These are phyloP conservation scores for Labeo rohita DNA, from an alignment of 2,113 vertebrate species.

Conservation along the genomic window DNA sequence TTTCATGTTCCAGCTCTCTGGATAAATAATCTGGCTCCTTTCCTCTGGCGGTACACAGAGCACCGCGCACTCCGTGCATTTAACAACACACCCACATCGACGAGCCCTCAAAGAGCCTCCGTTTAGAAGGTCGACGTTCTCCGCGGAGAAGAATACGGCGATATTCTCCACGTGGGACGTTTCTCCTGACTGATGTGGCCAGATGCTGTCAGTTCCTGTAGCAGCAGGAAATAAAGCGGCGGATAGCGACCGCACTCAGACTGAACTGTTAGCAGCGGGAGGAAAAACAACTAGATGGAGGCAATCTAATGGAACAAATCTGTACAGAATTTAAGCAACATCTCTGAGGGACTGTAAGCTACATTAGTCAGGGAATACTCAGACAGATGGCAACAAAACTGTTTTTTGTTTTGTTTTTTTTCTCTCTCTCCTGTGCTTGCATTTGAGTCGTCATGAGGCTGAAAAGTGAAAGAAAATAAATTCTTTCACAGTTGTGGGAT, in stretches of 20 bases:
- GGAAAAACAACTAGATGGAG: slow-evolving; percentile 23
- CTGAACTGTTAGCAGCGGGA: slow-evolving; percentile 41
- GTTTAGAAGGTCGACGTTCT: slow-evolving; percentile 5
- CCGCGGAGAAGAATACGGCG: neutral
- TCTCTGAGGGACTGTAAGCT: slow-evolving; percentile 16
- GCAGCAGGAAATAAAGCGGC: slow-evolving; percentile 41
- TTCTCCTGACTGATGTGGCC: slow-evolving; percentile 21
- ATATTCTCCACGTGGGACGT: slow-evolving; percentile 29
- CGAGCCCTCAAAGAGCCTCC: neutral
- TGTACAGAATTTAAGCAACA: slow-evolving; percentile 23
- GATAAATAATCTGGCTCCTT: slow-evolving; percentile 27
- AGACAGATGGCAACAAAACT: slow-evolving; percentile 30
- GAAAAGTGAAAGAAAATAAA: neutral
- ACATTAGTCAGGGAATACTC: slow-evolving; percentile 21
- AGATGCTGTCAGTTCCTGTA: slow-evolving; percentile 18
- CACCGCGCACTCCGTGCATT: slow-evolving; percentile 27
- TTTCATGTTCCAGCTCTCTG: slow-evolving; percentile 17
- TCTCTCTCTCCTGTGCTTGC: neutral
- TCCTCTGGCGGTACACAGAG: neutral
- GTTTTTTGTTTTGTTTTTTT: neutral
- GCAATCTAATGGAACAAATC: slow-evolving; percentile 37
- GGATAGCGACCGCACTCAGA: slow-evolving; percentile 15
- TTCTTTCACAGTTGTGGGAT: neutral
- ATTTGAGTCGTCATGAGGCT: neutral
- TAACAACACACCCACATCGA: slow-evolving; percentile 37